Base-by-base conservation (phyloP, 2,797 vertebrate species). In the Danio jaintianensis region DNA sequence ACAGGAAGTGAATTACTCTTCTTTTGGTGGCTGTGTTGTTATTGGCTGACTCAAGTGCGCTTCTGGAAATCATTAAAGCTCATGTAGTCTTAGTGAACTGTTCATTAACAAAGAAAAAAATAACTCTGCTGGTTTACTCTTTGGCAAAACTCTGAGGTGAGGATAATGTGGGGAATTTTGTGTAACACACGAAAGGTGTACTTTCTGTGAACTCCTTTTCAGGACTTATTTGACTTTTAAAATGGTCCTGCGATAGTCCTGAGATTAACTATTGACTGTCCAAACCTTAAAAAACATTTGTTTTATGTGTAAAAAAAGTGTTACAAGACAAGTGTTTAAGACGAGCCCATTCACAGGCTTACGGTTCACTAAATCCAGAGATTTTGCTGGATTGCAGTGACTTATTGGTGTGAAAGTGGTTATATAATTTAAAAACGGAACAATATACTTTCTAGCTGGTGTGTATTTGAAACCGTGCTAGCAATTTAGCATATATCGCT, bases 151-250 rank as follows among this genome's bases (percentile, higher is more conserved):
- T 78, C 77, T 53, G 50, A 79, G 69, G 79, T 68, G 48, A 70
- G 83, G 78, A 91, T 56, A 89, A 91, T 88, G 87, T 52, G 38
- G 88, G 80, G 80, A 82, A 90, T 91, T 86, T 79, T 85, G 83
- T 90, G 85, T 91, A 91, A 86, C 83, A 83, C 45, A 85, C 83
- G 75, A 83, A 72, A 78, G 18, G 43, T 76, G 58, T 86, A 84
- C 86, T 88, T 18, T 85, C 87, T 82, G 79, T 85, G 71, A 83
- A 61, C 68, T 77, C 38, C 48, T 52, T 70, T 82, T 67, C 79
- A 7, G 74, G 82, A 73, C 83, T 40, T 0, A 53, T 20, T 74
- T 81, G 61, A 70, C 62, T 45, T 76, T 82, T 79, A 79, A 89
- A 84, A 79, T 79, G 43, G 72, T 29, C 6, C 13, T 22, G 36